Evolutionary conservation across 1,140 invertebrate genomes (phyloP), one percentile per base, ranked within the genome.

Genomic region (Luehdorfia chinensis): DNA sequence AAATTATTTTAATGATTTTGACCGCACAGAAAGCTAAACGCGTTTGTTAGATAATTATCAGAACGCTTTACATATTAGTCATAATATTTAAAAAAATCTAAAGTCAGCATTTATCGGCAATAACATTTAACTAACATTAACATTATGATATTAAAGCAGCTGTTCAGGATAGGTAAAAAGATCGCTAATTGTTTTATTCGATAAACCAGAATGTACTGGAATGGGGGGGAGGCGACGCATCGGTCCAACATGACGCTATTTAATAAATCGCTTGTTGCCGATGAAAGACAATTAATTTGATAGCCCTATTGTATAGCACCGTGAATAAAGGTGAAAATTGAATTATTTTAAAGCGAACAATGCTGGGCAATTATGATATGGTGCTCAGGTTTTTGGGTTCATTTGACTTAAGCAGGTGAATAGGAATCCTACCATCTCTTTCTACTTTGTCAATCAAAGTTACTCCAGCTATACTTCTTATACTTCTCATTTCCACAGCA

Each of bases 51-150:
- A 37, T 37, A 11, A 12, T 9, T 2, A 37, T 37, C 34, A 16
- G 8, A 5, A n/a, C n/a, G 4, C 34, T 21, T 37, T 37, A 37
- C 34, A 21, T 37, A 4, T 23, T 21, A 13, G 34, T 37, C 18
- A 37, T 37, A 34, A 34, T 19, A 4, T 18, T 34, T 34, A 19
- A 9, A 34, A 19, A 34, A 4, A 15, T 18, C 11, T 16, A 36
- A 12, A 37, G 34, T 12, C 18, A 9, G 18, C 12, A 37, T 19
- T 37, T 19, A 37, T 37, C 34, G 16, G 34, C 18, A 37, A 37
- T 21, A 37, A 37, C 34, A 16, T 37, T 37, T 37, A 37, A 16
- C 34, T 37, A 37, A 37, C 18, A 37, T 37, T 15, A 37, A 37
- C n/a, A n/a, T n/a, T n/a, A n/a, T n/a, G 12, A 32, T 12, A 11